Conservation (phyloP, 23 tunicate species). For the Corella eumyota region DNA sequence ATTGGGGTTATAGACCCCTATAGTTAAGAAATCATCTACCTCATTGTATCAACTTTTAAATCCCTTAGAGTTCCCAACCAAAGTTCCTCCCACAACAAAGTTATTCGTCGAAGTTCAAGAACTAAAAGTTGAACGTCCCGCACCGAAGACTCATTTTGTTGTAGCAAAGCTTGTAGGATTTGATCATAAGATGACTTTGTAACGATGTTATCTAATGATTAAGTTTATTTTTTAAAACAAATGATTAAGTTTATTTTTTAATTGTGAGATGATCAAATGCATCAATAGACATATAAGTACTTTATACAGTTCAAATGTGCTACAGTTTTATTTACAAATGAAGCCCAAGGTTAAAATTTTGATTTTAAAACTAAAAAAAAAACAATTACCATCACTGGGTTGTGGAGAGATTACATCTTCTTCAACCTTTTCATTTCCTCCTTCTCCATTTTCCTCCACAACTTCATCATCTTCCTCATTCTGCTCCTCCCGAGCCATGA, state of each 20-base stretch:
- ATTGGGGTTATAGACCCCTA: too few relatives aligned
- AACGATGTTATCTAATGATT: slow-evolving; percentile 17
- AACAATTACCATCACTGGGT: too few relatives aligned
- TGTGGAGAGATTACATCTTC: slow-evolving; percentile 13
- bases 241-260: too few relatives aligned
- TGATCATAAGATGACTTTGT: slow-evolving; percentile 65
- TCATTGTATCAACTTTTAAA: slow-evolving; percentile 81
- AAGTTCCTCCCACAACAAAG: slow-evolving; percentile 93
- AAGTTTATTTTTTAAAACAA: too few relatives aligned
- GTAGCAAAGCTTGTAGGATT: slow-evolving; percentile 49
- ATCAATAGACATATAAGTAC: too few relatives aligned
- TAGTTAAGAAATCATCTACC: too few relatives aligned
- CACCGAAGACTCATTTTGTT: slow-evolving; percentile 44
- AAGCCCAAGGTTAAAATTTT: too few relatives aligned
- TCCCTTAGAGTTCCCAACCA: slow-evolving; percentile 96
- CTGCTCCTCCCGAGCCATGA: slow-evolving; percentile 36
- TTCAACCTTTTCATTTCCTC: slow-evolving; percentile 3
- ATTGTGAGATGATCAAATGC: too few relatives aligned
- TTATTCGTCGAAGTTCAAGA: slow-evolving; percentile 71
- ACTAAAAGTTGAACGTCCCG: slow-evolving; percentile 81
- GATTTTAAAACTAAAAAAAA: too few relatives aligned
- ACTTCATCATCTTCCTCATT: slow-evolving; percentile 32
- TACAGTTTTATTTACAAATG: too few relatives aligned
- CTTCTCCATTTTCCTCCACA: slow-evolving; percentile 10
- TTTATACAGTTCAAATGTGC: too few relatives aligned